Evolutionary conservation across 2,888 invertebrate genomes (phyloP).

Genomic region (Euclidia mi): DNA sequence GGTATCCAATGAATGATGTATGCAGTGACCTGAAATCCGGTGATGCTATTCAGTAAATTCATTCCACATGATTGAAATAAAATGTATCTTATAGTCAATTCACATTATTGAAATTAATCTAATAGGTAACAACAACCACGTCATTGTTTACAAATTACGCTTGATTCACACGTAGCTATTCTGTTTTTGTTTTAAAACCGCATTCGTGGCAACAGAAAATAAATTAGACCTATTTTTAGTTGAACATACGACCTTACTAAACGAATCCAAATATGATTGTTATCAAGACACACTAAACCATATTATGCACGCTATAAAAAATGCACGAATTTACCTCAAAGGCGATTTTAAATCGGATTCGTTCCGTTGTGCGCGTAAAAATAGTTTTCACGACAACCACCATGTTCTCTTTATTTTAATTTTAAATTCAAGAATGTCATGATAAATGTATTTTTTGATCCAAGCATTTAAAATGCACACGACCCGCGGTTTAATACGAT

Average conservation of each 20-base stretch:
- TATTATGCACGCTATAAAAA: constrained; percentile 21
- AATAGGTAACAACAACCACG: too few relatives aligned
- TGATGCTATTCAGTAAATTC: too few relatives aligned
- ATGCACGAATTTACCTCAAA: constrained; percentile 17
- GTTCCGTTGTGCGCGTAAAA: constrained; percentile 42
- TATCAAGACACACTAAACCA: constrained; percentile 9
- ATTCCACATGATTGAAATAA: too few relatives aligned
- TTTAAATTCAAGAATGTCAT: constrained; percentile 50
- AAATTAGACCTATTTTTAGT: neutral
- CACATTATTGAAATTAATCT: too few relatives aligned
- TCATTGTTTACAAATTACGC: too few relatives aligned
- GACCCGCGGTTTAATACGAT: constrained; percentile 21
- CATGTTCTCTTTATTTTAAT: constrained; percentile 49
- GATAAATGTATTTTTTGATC: constrained; percentile 26
- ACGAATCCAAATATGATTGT: constrained; percentile 2
- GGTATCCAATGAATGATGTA: too few relatives aligned
- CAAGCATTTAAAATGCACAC: constrained; percentile 28
- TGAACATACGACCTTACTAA: neutral
- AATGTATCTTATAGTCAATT: too few relatives aligned
- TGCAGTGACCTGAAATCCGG: too few relatives aligned
- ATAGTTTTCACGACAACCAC: constrained; percentile 39
- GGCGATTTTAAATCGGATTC: constrained; percentile 31
- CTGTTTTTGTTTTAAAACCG: too few relatives aligned
- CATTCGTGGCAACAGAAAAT: neutral
- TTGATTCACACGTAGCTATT: too few relatives aligned